Base-by-base conservation (phyloP, 2,113 vertebrate species). In the Oryzias curvinotus region DNA sequence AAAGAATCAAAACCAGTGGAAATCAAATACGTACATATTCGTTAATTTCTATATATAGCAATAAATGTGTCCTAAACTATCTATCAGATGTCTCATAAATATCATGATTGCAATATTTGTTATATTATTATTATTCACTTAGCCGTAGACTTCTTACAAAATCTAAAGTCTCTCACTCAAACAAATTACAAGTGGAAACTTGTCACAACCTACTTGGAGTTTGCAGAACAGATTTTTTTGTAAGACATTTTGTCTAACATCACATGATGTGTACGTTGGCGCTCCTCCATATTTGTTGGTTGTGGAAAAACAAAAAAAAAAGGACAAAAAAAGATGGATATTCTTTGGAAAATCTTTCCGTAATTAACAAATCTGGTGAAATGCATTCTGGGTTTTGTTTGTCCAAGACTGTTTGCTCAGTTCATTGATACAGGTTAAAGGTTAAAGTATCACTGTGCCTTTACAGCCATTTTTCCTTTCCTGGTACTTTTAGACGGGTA, bases 361-460 rank as follows among this genome's bases (percentile, higher is more conserved):
- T 73, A 62, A 73, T 26, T 41, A 62, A 60, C 13, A 3, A 15
- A 15, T 50, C 25, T 59, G 59, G 56, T 53, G 47, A 68, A 80
- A 49, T 69, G 68, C 68, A 77, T 42, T 67, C 48, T 61, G 62
- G 36, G 52, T 42, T 71, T 60, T 81, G 63, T 78, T 86, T 83
- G 54, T 73, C 63, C 65, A 57, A 63, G 71, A 76, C 68, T 62
- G 78, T 72, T 65, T 67, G 57, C 65, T 75, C 19, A 18, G 60
- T 64, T 80, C 71, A 77, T 76, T 75, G 68, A 64, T 44, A 67
- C 71, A 75, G 70, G 64, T 75, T 75, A 64, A 63, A 68, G 59
- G 44, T 30, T 50, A n/a, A 80, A 30, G 58, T 63, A 70, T 71
- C 75, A 71, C 36, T 64, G 58, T 62, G 55, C 50, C 58, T 86